phyloP scores from a whole-genome alignment of 1,140 invertebrate species.

The Mactra quadrangularis region DNA sequence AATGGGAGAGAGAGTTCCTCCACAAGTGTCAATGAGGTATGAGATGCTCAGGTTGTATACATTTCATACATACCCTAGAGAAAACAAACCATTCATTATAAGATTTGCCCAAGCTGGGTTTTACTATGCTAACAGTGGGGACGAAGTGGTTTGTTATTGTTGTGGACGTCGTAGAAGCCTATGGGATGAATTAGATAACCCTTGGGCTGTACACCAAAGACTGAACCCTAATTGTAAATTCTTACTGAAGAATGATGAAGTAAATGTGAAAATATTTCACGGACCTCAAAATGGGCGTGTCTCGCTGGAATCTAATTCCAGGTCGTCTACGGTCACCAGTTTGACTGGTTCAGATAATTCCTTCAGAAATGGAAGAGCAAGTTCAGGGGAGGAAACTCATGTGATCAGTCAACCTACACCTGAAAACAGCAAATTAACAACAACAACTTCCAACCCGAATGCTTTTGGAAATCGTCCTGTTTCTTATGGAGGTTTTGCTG shows the following conservation, averaged over 20 bases:
- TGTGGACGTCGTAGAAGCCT: conserved; percentile 16
- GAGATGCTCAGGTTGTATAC: conserved; percentile 43
- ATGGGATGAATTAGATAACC: conserved; percentile 17
- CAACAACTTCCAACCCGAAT: too few species aligned
- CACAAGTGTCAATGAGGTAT: conserved; percentile 36
- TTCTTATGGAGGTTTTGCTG: too few species aligned
- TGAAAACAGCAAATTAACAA: too few species aligned
- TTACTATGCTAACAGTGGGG: conserved; percentile 29
- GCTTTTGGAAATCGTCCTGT: too few species aligned
- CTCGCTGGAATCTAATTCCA: not conserved
- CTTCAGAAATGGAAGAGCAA: too few species aligned
- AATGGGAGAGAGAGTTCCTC: conserved; percentile 10
- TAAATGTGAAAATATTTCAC: conserved; percentile 16
- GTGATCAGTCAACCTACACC: too few species aligned
- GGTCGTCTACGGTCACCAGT: not conserved
- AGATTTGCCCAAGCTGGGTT: conserved; percentile 43
- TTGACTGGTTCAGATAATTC: too few species aligned
- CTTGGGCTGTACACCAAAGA: conserved; percentile 16
- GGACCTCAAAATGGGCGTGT: not conserved
- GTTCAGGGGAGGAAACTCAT: too few species aligned
- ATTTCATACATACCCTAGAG: not conserved
- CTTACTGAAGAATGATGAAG: conserved; percentile 11
- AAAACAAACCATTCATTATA: conserved; percentile 18
- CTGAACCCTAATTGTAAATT: conserved; percentile 36
- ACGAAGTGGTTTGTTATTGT: conserved; percentile 51